Evolutionary conservation across 2,113 vertebrate species (phyloP).

Genomic region (Mobula birostris): DNA sequence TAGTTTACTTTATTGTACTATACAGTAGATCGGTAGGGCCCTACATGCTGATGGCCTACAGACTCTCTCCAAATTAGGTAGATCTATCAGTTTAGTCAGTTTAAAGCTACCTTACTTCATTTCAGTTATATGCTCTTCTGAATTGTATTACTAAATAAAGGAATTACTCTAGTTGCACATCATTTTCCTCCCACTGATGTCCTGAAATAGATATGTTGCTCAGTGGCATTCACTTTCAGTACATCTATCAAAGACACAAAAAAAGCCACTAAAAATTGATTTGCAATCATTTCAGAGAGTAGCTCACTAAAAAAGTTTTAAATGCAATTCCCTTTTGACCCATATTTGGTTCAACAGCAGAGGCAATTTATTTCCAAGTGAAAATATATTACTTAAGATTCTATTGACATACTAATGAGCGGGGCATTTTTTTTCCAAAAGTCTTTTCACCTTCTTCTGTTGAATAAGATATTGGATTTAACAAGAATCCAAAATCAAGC

Average conservation of each 20-base stretch:
- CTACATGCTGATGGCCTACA: not conserved
- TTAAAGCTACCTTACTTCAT: not conserved
- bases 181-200: slow-evolving; percentile 17
- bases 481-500: slow-evolving; percentile 12
- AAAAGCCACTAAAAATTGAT: slow-evolving; percentile 26
- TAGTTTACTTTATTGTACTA: not conserved
- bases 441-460: not conserved
- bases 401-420: not conserved
- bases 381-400: not conserved
- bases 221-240: not conserved
- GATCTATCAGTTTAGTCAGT: not conserved
- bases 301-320: not conserved
- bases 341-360: not conserved
- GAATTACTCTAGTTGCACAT: not conserved
- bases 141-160: slow-evolving; percentile 22
- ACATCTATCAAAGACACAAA: slow-evolving; percentile 7
- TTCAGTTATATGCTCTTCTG: not conserved
- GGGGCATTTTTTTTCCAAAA: not conserved
- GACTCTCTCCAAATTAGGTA: not conserved
- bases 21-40: not conserved
- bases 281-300: not conserved
- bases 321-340: slow-evolving; percentile 2
- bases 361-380: not conserved
- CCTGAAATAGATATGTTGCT: not conserved
- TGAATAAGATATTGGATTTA: not conserved